Evolutionary conservation across 2,888 invertebrate species (phyloP).

Genomic region (Pardosa pseudoannulata): DNA sequence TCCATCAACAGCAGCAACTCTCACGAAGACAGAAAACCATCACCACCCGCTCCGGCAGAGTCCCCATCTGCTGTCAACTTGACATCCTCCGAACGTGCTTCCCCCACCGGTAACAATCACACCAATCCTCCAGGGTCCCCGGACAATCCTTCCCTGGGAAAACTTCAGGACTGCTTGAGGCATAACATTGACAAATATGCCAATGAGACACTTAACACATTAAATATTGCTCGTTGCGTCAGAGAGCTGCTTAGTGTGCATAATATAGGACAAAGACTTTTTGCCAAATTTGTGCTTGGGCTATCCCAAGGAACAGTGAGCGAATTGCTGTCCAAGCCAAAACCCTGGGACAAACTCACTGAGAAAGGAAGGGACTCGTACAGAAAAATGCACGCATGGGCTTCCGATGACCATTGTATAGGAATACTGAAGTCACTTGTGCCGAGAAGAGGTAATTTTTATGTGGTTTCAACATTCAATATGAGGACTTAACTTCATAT

Average conservation of each 20-base stretch:
- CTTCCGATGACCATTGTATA: slow-evolving; percentile 97
- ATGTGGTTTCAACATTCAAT: too few species aligned
- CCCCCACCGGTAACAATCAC: slow-evolving; percentile 40
- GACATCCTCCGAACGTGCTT: slow-evolving; percentile 42
- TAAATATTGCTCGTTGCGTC: slow-evolving; percentile 92
- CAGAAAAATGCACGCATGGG: slow-evolving; percentile 99
- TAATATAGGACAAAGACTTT: slow-evolving; percentile 98
- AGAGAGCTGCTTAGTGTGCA: slow-evolving; percentile 95
- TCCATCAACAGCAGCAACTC: slow-evolving; percentile 41
- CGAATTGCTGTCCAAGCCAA: slow-evolving; percentile 97
- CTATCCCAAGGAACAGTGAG: slow-evolving; percentile 98
- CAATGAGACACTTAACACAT: slow-evolving; percentile 94
- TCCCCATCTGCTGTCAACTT: slow-evolving; percentile 34
- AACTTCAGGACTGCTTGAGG: slow-evolving; percentile 93
- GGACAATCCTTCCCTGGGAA: slow-evolving; percentile 83
- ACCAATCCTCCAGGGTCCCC: slow-evolving; percentile 21
- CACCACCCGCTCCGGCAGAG: slow-evolving; percentile 14
- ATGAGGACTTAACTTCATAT: too few species aligned
- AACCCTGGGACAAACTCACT: slow-evolving; percentile 99
- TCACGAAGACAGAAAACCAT: slow-evolving; percentile 53
- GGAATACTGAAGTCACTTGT: slow-evolving; percentile 97
- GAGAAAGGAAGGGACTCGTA: slow-evolving; percentile 99
- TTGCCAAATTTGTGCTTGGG: slow-evolving; percentile 98
- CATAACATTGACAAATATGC: slow-evolving; percentile 98
- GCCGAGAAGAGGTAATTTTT: slow-evolving; percentile 90